Evolutionary conservation across 2,797 vertebrate species (phyloP).

Genomic region (Florisuga fusca): DNA sequence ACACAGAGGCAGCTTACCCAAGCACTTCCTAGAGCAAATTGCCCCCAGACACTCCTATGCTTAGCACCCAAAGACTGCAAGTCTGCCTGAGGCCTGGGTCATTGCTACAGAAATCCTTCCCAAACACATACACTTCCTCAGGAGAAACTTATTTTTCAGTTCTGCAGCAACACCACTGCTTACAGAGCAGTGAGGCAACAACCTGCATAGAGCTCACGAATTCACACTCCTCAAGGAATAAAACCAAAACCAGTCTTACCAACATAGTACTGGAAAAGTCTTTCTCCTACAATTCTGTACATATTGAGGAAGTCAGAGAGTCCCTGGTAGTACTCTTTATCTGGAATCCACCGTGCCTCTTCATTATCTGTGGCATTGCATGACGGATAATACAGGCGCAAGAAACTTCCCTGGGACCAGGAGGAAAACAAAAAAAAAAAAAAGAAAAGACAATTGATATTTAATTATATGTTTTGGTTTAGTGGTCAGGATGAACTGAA

Average conservation of each 20-base stretch:
- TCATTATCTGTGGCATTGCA: slow-evolving; percentile 64
- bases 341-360: slow-evolving; percentile 89
- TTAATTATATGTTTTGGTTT: background rate
- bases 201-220: background rate
- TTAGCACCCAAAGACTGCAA: background rate
- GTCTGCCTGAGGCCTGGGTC: background rate
- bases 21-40: background rate
- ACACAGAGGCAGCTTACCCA: background rate
- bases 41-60: background rate
- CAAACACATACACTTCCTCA: background rate
- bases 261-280: slow-evolving; percentile 85
- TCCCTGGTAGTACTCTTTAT: slow-evolving; percentile 90
- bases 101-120: background rate
- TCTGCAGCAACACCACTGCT: background rate
- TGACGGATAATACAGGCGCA: slow-evolving; percentile 94
- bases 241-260: slow-evolving; percentile 81
- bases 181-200: accelerated
- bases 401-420: slow-evolving; percentile 85
- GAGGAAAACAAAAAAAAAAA: background rate
- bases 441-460: background rate
- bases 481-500: too few relatives aligned
- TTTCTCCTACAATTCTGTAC: slow-evolving; percentile 82
- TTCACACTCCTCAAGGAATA: background rate
- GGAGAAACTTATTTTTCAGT: background rate
- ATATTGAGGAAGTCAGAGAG: slow-evolving; percentile 92